phyloP scores from a whole-genome alignment of 2,888 invertebrate species.

The Hipparchia sbordonii region DNA sequence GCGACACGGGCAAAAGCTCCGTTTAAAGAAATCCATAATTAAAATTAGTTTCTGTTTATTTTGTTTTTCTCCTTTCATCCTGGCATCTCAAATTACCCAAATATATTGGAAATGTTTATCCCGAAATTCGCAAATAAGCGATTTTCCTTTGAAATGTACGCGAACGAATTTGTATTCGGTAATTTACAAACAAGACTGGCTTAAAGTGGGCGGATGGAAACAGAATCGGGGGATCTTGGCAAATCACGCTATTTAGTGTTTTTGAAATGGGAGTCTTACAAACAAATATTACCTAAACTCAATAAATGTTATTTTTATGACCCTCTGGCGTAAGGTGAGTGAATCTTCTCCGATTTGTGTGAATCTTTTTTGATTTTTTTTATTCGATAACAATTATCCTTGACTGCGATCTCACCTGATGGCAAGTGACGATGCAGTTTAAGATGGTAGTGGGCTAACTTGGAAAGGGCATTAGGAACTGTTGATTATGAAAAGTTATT shows the following conservation, averaged over 20 bases:
- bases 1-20: too few species aligned
- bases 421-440: too few species aligned
- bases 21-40: not conserved
- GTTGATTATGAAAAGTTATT: too few species aligned
- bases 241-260: conserved; percentile 12
- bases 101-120: conserved; percentile 9
- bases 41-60: conserved; percentile 1
- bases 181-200: conserved; percentile 34
- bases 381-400: too few species aligned
- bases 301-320: too few species aligned
- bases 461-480: too few species aligned
- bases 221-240: not conserved
- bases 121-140: conserved; percentile 13
- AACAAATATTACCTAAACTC: not conserved
- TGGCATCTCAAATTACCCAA: not conserved
- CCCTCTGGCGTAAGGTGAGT: too few species aligned
- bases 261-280: not conserved
- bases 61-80: not conserved
- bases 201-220: conserved; percentile 18
- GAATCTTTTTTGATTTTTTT: too few species aligned
- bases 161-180: conserved; percentile 20
- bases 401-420: too few species aligned
- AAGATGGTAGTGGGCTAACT: too few species aligned
- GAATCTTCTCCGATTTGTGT: too few species aligned
- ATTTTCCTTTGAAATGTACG: conserved; percentile 12